A percentile compares a stretch with the other conserved stretches of the same genome.
phyloP scores from a whole-genome alignment of 1,140 invertebrate genomes.

The Papilio xuthus region DNA sequence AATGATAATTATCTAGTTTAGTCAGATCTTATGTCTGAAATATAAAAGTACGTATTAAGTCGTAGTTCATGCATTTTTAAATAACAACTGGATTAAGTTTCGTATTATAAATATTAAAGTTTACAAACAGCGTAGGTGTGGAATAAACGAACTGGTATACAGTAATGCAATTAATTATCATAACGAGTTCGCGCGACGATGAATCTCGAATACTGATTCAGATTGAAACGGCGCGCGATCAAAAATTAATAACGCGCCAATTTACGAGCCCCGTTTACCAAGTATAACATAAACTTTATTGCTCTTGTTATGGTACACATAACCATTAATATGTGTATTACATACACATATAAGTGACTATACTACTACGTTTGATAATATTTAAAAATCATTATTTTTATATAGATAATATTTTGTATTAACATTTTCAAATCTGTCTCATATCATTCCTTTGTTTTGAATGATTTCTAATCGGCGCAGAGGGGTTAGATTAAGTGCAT shows the following conservation, averaged over 20 bases:
- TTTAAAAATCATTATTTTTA: too few relatives aligned
- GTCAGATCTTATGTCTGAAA: background rate
- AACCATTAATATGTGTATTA: background rate
- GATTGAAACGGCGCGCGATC: constrained; percentile 9
- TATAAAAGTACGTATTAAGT: background rate
- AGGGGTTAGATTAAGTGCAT: too few relatives aligned
- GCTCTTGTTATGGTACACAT: background rate
- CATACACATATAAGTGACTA: background rate
- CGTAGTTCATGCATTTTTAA: background rate
- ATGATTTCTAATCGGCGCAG: background rate
- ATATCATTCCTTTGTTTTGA: background rate
- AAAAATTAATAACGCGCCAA: constrained; percentile 29
- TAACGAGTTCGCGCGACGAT: constrained; percentile 28
- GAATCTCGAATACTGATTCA: constrained; percentile 26
- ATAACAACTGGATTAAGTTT: background rate
- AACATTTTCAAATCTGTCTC: background rate
- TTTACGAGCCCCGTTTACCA: background rate
- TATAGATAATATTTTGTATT: too few relatives aligned
- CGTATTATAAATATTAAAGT: background rate
- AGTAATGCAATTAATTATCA: constrained; percentile 37
- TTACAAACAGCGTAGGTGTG: background rate
- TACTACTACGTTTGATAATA: too few relatives aligned
- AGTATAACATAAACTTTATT: constrained; percentile 3
- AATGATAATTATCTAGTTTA: background rate
- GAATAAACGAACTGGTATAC: constrained; percentile 33